Percentiles rank a stretch among this genome's conserved stretches.
Evolutionary conservation across 2,113 vertebrate genomes (phyloP).

Genomic region (Plestiodon gilberti): DNA sequence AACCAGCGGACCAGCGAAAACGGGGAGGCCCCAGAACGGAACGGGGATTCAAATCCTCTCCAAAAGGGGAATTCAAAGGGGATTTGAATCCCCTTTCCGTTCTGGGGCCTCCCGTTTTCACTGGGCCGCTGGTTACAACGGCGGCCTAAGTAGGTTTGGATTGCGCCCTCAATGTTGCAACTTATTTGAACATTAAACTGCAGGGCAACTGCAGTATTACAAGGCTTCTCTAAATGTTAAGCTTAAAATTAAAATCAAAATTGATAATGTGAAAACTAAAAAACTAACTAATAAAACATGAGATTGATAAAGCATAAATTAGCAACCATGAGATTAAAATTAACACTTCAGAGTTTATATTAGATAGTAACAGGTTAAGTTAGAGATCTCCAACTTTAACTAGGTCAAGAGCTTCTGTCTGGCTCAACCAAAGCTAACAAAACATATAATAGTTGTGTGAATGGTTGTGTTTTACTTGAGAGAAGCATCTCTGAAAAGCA

Average conservation of each 20-base stretch:
- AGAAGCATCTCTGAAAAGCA: neutral
- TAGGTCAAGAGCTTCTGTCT: neutral
- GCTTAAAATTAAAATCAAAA: neutral
- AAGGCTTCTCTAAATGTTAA: neutral
- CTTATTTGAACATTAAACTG: neutral
- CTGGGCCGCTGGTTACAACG: no score
- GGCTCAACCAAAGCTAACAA: neutral
- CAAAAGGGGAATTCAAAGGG: no score
- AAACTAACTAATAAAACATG: neutral
- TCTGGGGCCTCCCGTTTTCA: no score
- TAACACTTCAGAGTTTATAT: neutral
- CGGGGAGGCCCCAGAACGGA: no score
- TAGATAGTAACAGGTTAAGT: no score
- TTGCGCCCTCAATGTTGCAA: neutral
- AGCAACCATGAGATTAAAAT: neutral
- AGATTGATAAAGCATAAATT: neutral
- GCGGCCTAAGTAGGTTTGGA: no score
- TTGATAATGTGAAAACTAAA: neutral
- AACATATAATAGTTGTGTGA: neutral
- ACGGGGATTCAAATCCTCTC: no score
- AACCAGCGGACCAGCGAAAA: no score
- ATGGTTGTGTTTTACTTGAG: neutral
- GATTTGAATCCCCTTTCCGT: no score
- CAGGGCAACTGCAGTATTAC: neutral
- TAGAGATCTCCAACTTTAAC: neutral